Evolutionary conservation across 2,888 invertebrate genomes (phyloP).

Genomic region (Meiosimyza platycephala): DNA sequence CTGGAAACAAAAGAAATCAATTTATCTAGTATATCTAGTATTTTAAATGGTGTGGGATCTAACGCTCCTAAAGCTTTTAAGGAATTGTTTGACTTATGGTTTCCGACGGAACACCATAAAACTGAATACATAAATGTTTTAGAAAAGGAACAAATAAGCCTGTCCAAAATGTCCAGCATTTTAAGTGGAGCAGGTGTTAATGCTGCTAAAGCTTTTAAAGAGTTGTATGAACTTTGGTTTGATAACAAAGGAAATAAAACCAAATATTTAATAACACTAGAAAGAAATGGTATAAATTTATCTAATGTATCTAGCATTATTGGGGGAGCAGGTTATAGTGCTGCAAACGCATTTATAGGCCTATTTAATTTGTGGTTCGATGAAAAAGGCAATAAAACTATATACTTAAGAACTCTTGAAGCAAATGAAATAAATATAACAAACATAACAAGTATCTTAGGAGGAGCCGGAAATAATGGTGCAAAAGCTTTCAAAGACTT

Average conservation of each 20-base stretch:
- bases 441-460: slow-evolving; percentile 1
- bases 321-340: slow-evolving; percentile 1
- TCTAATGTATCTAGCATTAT: background rate
- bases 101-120: too few species aligned
- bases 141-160: background rate
- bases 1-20: background rate
- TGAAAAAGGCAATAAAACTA: slow-evolving; percentile 4
- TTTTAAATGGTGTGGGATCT: background rate
- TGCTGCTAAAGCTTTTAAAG: slow-evolving; percentile 21
- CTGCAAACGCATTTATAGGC: slow-evolving; percentile 3
- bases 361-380: too few species aligned
- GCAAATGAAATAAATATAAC: slow-evolving; percentile 8
- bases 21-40: slow-evolving; percentile 13
- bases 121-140: too few species aligned
- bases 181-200: slow-evolving; percentile 6
- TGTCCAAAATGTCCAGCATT: background rate
- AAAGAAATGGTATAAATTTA: background rate
- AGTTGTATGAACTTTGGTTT: slow-evolving; percentile 23
- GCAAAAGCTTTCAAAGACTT: slow-evolving; percentile 20
- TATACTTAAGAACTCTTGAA: slow-evolving; percentile 21
- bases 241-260: slow-evolving; percentile 4
- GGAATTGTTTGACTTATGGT: background rate
- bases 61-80: slow-evolving; percentile 15
- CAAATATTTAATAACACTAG: slow-evolving; percentile 3
- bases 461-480: background rate